Percentiles rank a stretch among this genome's conserved stretches.
phyloP scores from a whole-genome alignment of 2,797 vertebrate genomes.

The Trematomus bernacchii region DNA sequence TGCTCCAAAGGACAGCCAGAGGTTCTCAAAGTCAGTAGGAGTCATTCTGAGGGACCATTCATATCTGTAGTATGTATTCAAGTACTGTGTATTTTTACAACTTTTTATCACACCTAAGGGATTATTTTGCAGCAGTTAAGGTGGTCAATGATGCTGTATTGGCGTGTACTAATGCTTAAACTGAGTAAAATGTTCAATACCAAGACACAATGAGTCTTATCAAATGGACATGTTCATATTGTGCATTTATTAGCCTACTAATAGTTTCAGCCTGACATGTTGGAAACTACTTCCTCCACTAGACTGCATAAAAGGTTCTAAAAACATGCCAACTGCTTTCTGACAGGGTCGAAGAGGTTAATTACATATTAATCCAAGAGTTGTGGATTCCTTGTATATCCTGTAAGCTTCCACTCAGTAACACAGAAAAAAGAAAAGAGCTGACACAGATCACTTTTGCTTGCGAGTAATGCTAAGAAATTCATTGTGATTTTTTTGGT shows the following conservation, averaged over 20 bases:
- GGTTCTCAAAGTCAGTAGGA: too few relatives aligned
- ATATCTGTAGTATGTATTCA: too few relatives aligned
- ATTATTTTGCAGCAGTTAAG: not conserved
- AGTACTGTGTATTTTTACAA: too few relatives aligned
- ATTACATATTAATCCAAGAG: slow-evolving; percentile 44
- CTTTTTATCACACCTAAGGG: not conserved
- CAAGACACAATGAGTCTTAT: not conserved
- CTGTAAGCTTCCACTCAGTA: slow-evolving; percentile 6
- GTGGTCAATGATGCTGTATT: not conserved
- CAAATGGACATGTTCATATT: not conserved
- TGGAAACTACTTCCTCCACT: not conserved
- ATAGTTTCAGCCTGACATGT: not conserved
- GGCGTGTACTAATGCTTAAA: not conserved
- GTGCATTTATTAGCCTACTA: not conserved
- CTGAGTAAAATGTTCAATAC: not conserved
- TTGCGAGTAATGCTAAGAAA: too few relatives aligned
- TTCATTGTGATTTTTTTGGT: too few relatives aligned
- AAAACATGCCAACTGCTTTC: slow-evolving; percentile 2
- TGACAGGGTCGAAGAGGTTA: slow-evolving; percentile 47
- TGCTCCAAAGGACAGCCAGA: too few relatives aligned
- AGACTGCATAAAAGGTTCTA: not conserved
- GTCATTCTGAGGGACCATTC: too few relatives aligned
- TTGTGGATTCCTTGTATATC: slow-evolving; percentile 15
- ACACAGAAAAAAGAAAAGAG: slow-evolving; percentile 1
- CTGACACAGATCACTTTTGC: not conserved